Evolutionary conservation across 1,140 invertebrate species (phyloP).

Genomic region (Pseudomyrmex concolor): DNA sequence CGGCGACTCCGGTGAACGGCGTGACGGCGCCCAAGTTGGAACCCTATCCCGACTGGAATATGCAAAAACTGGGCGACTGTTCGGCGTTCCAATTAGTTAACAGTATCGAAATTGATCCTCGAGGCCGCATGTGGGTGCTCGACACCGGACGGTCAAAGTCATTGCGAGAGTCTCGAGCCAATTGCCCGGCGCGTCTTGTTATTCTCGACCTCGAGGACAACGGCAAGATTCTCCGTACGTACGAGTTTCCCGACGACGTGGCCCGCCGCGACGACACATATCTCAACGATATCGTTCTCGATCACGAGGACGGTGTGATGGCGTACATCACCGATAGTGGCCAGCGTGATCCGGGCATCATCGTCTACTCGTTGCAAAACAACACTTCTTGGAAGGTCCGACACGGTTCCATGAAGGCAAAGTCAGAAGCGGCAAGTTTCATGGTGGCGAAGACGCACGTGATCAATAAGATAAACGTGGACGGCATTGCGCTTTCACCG

Average conservation of each 20-base stretch:
- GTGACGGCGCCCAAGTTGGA: constrained; percentile 87
- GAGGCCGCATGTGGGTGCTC: constrained; percentile 89
- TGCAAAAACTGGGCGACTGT: constrained; percentile 87
- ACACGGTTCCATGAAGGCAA: constrained; percentile 87
- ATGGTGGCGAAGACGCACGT: constrained; percentile 86
- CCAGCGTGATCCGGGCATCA: constrained; percentile 88
- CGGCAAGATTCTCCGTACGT: constrained; percentile 85
- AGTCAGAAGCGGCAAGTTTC: constrained; percentile 86
- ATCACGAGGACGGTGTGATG: constrained; percentile 88
- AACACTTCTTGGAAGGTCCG: constrained; percentile 89
- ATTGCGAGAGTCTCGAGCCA: constrained; percentile 80
- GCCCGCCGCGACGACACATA: constrained; percentile 85
- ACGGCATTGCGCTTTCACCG: constrained; percentile 89
- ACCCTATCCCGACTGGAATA: constrained; percentile 89
- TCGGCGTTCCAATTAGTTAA: constrained; percentile 89
- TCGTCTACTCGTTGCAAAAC: constrained; percentile 87
- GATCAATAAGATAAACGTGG: constrained; percentile 85
- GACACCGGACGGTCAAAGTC: constrained; percentile 87
- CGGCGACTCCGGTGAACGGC: constrained; percentile 79
- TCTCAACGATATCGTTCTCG: constrained; percentile 89
- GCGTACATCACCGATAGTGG: constrained; percentile 90
- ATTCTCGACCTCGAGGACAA: constrained; percentile 88
- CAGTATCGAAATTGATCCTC: constrained; percentile 89
- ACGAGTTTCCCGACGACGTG: constrained; percentile 86
- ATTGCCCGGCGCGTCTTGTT: constrained; percentile 88